Conservation (phyloP, 1,140 invertebrate genomes). For the Frieseomelitta varia region DNA sequence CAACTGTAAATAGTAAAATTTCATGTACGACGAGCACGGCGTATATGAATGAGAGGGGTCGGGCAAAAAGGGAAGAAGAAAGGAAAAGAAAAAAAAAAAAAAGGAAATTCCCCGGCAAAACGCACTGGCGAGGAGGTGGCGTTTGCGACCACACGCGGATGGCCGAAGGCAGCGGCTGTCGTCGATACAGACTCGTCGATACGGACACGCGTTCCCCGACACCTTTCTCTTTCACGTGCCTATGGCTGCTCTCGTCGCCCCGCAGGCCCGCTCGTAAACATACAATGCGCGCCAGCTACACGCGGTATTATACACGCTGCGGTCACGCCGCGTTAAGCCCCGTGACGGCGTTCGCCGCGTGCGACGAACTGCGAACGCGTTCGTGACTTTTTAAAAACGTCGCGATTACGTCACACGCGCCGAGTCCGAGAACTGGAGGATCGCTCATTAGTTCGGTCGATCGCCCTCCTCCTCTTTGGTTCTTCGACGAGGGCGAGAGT, state of each 20-base stretch:
- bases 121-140: not conserved
- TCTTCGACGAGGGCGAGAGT: conserved; percentile 34
- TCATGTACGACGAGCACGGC: not conserved
- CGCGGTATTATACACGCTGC: conserved; percentile 66
- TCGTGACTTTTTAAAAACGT: conserved; percentile 79
- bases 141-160: conserved; percentile 73
- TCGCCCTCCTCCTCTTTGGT: conserved; percentile 60
- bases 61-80: no score
- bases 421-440: conserved; percentile 23
- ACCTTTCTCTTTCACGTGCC: conserved; percentile 56
- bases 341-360: conserved; percentile 71
- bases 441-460: conserved; percentile 63
- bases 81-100: not conserved
- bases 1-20: no score
- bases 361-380: conserved; percentile 68
- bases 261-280: conserved; percentile 67
- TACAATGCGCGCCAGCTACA: conserved; percentile 68
- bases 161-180: conserved; percentile 68
- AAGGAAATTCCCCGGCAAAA: not conserved
- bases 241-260: conserved; percentile 54
- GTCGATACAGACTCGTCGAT: conserved; percentile 76
- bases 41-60: no score
- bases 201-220: conserved; percentile 76
- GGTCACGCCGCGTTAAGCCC: conserved; percentile 74
- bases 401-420: conserved; percentile 77